These are phyloP conservation scores for Syngnathoides biaculeatus DNA, from an alignment of 2,113 vertebrate genomes.

Conservation along the genomic window DNA sequence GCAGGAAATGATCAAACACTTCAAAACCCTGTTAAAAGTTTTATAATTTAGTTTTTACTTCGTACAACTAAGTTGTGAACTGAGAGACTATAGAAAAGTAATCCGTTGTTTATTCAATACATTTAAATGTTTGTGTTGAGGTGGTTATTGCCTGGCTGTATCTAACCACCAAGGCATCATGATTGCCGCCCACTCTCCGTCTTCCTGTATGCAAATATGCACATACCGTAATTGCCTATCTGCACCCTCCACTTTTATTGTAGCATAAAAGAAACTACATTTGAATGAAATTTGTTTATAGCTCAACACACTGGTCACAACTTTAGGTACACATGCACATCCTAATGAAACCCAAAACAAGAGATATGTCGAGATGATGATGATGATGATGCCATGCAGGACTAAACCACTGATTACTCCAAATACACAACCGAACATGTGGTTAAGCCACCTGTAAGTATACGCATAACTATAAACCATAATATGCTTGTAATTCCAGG, in stretches of 20 bases:
- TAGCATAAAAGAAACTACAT: slow-evolving; percentile 12
- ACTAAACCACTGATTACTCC: too few relatives aligned
- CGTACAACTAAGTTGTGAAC: neutral
- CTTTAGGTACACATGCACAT: neutral
- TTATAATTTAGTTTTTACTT: neutral
- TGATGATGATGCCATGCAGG: neutral
- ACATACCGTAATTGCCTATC: neutral
- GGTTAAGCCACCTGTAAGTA: neutral
- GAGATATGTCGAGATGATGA: neutral
- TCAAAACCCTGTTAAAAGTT: neutral
- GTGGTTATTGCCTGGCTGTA: neutral
- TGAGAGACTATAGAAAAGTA: neutral
- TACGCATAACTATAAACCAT: slow-evolving; percentile 10
- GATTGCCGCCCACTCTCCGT: neutral
- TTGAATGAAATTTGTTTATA: neutral
- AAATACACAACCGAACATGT: neutral
- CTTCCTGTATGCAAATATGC: neutral
- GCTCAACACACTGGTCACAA: neutral
- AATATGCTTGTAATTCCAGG: slow-evolving; percentile 68
- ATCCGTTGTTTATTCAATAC: neutral
- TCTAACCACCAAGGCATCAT: neutral
- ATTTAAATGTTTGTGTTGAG: neutral
- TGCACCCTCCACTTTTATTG: slow-evolving; percentile 3
- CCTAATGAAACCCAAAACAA: too few relatives aligned
- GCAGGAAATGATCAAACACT: neutral